Evolutionary conservation across 2,888 invertebrate genomes (phyloP), one percentile per base, ranked within the genome.

Genomic region (Portevinia maculata): DNA sequence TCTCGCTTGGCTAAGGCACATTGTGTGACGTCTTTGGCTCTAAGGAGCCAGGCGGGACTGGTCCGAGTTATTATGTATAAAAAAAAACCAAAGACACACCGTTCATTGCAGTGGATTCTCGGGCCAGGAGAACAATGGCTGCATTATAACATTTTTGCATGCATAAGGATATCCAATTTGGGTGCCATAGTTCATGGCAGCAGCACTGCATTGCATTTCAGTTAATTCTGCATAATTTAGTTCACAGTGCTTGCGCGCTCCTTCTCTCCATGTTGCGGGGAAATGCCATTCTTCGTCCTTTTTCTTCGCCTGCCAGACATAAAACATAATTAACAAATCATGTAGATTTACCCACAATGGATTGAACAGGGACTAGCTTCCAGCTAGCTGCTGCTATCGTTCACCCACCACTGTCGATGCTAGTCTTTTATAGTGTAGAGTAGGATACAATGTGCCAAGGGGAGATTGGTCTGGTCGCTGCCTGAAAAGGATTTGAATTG

Each of bases 291-390:
- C 7, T 73, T 15, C 7, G 32, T 53, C 13, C 39, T 52, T 24
- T 28, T 37, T 19, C 8, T 15, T 46, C n/a, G 8, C 19, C 15
- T 37, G 9, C 44, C 44, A 69, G 74, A 79, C 57, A 79, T 69
- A 74, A 69, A 74, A 62, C 79, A 79, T 79, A 79, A 74, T 79
- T 74, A 79, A 69, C 74, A 48, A 79, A 74, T 79, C 67, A 41
- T 57, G 55, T 69, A 41, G 74, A 69, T 69, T 39, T 50, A 24
- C 21, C 64, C 71, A 59, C 62, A 64, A 78, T 57, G 64, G 64
- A 78, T 44, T 34, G 55, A 41, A 13, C 32, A 28, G 62, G 30
- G 52, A 13, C 37, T 34, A 11, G 13, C 9, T 24, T 37, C 11
- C 34, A 34, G 59, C 34, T 60, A 60, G 15, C 24, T 37, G 21